phyloP scores from a whole-genome alignment of 2,113 vertebrate species.

The Erinaceus europaeus region DNA sequence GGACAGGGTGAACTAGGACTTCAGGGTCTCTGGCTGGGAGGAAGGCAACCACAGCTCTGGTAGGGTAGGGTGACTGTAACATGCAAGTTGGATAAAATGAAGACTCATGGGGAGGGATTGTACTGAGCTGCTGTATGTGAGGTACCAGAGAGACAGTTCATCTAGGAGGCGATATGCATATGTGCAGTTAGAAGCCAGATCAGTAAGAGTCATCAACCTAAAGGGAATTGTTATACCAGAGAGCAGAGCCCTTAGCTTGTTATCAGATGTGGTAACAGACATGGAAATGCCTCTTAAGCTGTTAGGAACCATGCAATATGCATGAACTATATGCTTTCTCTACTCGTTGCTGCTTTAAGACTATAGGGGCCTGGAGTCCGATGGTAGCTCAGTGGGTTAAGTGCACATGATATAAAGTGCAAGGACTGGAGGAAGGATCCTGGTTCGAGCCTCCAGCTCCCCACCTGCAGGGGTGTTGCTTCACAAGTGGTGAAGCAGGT shows the following conservation, averaged over 20 bases:
- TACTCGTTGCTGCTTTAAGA: not conserved
- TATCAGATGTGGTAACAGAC: conserved; percentile 33
- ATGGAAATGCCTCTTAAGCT: conserved; percentile 32
- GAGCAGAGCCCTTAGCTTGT: not conserved
- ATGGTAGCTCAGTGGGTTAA: too few relatives aligned
- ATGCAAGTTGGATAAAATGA: not conserved
- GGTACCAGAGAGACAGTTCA: not conserved
- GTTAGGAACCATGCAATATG: not conserved
- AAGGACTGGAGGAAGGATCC: too few relatives aligned
- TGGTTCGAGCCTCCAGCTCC: too few relatives aligned
- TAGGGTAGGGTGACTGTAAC: too few relatives aligned
- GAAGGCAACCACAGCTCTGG: too few relatives aligned
- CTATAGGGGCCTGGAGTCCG: not conserved
- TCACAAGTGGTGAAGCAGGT: too few relatives aligned
- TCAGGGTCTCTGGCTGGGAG: not conserved
- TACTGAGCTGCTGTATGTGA: not conserved
- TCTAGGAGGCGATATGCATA: not conserved
- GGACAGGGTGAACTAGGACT: not conserved
- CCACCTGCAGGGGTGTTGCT: too few relatives aligned
- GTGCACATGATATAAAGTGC: too few relatives aligned
- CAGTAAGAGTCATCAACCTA: conserved; percentile 25
- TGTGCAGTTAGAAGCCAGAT: not conserved
- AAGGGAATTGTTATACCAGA: conserved; percentile 41
- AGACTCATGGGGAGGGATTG: not conserved
- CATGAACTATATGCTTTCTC: not conserved